These are phyloP conservation scores for Cairina moschata DNA, from an alignment of 2,113 vertebrate genomes.

Conservation along the genomic window DNA sequence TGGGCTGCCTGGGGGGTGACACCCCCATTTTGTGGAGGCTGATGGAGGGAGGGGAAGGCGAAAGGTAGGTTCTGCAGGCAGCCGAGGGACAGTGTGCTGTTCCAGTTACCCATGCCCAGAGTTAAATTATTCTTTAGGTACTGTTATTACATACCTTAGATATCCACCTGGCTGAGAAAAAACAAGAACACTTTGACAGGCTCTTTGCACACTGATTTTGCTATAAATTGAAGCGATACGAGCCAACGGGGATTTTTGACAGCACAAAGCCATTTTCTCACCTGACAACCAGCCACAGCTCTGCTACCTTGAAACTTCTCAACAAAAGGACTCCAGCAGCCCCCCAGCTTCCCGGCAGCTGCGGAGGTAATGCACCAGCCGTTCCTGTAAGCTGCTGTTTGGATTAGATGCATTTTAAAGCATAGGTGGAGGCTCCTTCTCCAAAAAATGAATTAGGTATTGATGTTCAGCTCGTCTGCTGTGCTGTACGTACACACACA, in stretches of 20 bases:
- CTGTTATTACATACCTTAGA: neutral
- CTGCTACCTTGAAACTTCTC: neutral
- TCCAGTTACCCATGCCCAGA: neutral
- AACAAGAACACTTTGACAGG: rapidly evolving
- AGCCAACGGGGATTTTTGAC: neutral
- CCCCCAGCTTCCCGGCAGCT: neutral
- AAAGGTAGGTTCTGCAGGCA: neutral
- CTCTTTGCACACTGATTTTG: neutral
- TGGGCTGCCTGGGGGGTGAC: neutral
- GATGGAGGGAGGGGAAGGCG: neutral
- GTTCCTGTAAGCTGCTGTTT: neutral
- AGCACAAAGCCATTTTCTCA: neutral
- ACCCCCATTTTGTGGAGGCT: rapidly evolving
- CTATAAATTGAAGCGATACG: rapidly evolving
- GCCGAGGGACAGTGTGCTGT: neutral
- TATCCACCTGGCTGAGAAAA: rapidly evolving
- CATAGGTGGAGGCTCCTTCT: neutral
- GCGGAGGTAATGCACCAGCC: neutral
- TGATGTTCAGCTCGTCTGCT: neutral
- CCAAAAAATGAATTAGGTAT: neutral
- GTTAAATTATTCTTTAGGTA: neutral
- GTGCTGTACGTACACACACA: neutral
- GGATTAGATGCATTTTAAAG: neutral
- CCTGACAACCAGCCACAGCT: neutral
- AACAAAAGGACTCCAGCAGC: neutral